Evolutionary conservation across 2,888 invertebrate genomes (phyloP).

Genomic region (Chrysolina haemoptera): DNA sequence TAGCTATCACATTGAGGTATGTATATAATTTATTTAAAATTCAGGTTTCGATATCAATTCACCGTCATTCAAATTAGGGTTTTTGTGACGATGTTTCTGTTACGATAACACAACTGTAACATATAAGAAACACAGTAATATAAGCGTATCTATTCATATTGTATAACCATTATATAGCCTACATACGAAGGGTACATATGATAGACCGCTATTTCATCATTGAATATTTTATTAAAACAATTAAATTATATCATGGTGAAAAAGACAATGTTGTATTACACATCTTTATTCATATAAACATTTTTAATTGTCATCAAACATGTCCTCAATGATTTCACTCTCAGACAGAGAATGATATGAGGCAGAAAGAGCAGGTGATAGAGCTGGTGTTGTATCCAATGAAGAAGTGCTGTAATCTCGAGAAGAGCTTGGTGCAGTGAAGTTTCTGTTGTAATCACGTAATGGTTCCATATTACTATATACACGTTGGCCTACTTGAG

Average conservation of each 20-base stretch:
- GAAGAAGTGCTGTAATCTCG: background rate
- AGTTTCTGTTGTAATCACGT: background rate
- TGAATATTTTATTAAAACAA: no score
- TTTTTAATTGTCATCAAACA: no score
- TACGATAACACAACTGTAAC: slow-evolving; percentile 1
- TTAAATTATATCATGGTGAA: no score
- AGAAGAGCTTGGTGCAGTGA: slow-evolving; percentile 1
- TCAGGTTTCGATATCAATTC: background rate
- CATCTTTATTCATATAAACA: no score
- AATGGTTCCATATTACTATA: background rate
- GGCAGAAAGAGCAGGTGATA: background rate
- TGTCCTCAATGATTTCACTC: no score
- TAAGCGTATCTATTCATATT: no score
- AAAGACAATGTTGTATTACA: no score
- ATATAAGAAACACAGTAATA: background rate
- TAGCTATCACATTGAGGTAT: background rate
- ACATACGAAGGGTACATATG: no score
- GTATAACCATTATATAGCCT: no score
- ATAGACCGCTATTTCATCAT: no score
- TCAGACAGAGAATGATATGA: background rate
- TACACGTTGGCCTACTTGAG: slow-evolving; percentile 1
- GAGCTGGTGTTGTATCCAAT: background rate
- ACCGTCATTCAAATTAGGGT: slow-evolving; percentile 1
- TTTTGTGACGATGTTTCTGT: slow-evolving; percentile 1
- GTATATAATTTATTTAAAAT: background rate